Base-by-base conservation (phyloP, 2,113 vertebrate genomes). In the Pomatorhinus ruficollis region DNA sequence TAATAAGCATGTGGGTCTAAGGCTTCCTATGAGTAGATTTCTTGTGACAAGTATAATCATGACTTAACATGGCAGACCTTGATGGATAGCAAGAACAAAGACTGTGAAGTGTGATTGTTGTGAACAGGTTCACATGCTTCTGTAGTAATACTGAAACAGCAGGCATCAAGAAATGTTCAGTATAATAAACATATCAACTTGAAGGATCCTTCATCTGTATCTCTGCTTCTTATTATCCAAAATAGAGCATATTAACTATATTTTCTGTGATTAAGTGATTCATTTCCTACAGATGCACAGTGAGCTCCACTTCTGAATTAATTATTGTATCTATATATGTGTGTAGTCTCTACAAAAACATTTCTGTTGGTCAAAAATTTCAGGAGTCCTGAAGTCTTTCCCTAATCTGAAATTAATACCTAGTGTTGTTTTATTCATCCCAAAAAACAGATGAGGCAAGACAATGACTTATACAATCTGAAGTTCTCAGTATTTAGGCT, bases 231-330 rank as follows among this genome's bases (percentile, higher is more conserved):
- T 83, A 53, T 64, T 93, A 78, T 37, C 77, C 20, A 31, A 87
- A 89, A 71, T 7, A 84, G 39, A 93, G n/a, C 49, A n/a, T 68
- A 18, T 64, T 83, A 24, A 10, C 27, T 69, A 4, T 71, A 71
- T 91, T 83, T 68, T 54, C 44, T 87, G 53, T 87, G 56, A 87
- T 88, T 90, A 61, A 90, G 42, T 71, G 71, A 95, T 92, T 96
- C 14, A 64, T 83, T 95, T 89, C 87, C 83, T 94, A 83, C 52
- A 64, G 91, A 60, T 87, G 53, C 56, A 75, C 76, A 80, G 60
- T 82, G 33, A 66, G 30, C 30, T 93, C 74, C 70, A 53, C 66
- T 94, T 90, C 47, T 56, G 39, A 87, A 81, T 89, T 95, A 94
- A 89, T 94, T 81, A 81, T 18, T 39, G 11, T 89, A 31, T 65